These are phyloP conservation scores for Tachycineta bicolor DNA, from an alignment of 2,113 vertebrate genomes.

Conservation along the genomic window DNA sequence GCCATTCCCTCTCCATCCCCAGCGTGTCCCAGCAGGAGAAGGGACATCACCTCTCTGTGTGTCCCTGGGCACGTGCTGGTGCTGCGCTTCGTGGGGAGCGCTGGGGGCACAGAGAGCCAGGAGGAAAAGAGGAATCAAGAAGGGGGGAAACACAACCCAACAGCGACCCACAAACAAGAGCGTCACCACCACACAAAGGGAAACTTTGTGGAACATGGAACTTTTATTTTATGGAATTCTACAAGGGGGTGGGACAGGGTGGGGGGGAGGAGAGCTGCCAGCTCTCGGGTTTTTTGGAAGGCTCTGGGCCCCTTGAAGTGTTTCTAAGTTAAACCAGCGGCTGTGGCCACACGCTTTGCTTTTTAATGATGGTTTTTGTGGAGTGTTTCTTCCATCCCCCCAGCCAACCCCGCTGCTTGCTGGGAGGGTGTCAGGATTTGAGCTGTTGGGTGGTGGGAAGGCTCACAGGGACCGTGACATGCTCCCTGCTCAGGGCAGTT, in stretches of 20 bases:
- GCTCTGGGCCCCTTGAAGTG: neutral
- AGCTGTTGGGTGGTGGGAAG: neutral
- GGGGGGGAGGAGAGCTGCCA: neutral
- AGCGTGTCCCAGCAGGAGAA: neutral
- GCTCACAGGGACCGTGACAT: neutral
- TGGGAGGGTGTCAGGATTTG: neutral
- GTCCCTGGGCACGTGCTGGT: accelerated
- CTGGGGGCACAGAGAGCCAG: neutral
- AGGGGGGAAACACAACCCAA: too few species aligned
- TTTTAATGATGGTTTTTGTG: neutral
- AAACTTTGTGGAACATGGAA: conserved; percentile 11
- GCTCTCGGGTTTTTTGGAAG: conserved; percentile 2
- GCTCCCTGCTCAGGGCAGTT: neutral
- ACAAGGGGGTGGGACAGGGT: neutral
- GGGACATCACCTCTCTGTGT: neutral
- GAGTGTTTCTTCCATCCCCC: neutral
- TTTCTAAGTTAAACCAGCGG: conserved; percentile 63
- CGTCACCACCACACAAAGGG: neutral
- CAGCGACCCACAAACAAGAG: neutral
- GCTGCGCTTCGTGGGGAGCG: neutral
- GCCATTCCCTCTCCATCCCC: neutral
- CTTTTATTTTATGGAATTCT: conserved; percentile 44
- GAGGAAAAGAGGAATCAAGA: neutral
- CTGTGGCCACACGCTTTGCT: neutral
- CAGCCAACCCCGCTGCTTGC: neutral